A percentile compares a stretch with the other conserved stretches of the same genome.
phyloP scores from a whole-genome alignment of 2,888 invertebrate species.

The Lacanobia wlatinum region DNA sequence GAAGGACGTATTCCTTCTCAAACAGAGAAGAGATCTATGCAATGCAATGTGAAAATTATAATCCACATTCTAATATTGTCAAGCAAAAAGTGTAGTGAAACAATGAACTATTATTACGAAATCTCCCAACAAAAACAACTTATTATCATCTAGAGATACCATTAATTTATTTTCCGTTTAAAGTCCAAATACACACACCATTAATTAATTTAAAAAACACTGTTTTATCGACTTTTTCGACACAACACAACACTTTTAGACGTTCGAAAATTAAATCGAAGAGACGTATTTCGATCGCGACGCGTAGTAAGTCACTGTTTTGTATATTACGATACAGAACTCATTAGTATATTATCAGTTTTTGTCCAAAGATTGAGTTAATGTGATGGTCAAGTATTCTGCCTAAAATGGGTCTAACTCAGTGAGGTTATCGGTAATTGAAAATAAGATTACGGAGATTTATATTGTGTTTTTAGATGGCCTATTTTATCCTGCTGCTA shows the following conservation, averaged over 20 bases:
- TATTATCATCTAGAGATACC: conserved; percentile 19
- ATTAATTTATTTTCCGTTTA: conserved; percentile 1
- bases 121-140: background rate
- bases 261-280: conserved; percentile 32
- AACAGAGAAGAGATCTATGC: background rate
- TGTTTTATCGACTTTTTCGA: background rate
- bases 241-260: conserved; percentile 35
- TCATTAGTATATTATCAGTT: conserved; percentile 59
- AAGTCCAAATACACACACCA: conserved; percentile 22
- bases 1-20: background rate
- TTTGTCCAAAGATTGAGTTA: conserved; percentile 47
- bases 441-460: background rate
- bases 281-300: conserved; percentile 62
- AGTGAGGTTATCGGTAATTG: conserved; percentile 26
- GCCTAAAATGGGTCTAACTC: conserved; percentile 39
- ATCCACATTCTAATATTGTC: background rate
- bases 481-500: too few species aligned
- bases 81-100: conserved; percentile 42
- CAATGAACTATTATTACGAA: conserved; percentile 3
- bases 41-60: background rate
- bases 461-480: too few species aligned
- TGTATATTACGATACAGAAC: conserved; percentile 55
- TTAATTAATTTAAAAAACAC: conserved; percentile 15
- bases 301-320: conserved; percentile 68
- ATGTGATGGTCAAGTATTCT: conserved; percentile 29